phyloP scores from a whole-genome alignment of 2,797 vertebrate species.

The Heteromormyrus szaboi region DNA sequence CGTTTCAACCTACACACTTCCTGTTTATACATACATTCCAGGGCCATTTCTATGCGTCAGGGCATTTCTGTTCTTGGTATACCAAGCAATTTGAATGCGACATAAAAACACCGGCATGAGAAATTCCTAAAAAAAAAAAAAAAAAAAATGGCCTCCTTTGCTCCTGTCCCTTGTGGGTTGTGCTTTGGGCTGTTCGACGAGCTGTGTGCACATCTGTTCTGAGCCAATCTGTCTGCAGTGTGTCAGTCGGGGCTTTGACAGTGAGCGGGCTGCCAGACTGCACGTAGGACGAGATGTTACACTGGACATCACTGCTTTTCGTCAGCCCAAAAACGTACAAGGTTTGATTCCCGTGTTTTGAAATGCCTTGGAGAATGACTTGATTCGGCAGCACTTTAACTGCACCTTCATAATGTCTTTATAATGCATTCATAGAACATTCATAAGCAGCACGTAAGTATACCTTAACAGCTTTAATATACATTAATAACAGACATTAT shows the following conservation, averaged over 20 bases:
- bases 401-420: background rate
- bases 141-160: background rate
- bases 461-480: background rate
- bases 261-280: background rate
- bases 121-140: background rate
- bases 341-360: background rate
- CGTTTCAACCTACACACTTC: background rate
- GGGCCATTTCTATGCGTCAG: background rate
- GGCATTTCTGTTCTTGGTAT: background rate
- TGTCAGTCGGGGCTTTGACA: background rate
- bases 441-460: background rate
- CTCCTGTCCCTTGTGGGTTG: background rate
- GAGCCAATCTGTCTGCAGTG: background rate
- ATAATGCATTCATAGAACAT: background rate
- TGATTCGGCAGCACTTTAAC: background rate
- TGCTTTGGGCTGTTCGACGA: background rate
- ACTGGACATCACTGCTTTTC: background rate
- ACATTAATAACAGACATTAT: background rate
- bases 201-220: background rate
- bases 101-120: background rate
- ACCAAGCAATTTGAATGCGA: background rate
- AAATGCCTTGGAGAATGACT: background rate
- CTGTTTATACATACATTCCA: background rate
- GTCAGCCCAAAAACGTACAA: background rate
- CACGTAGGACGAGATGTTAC: background rate